Base-by-base conservation (phyloP, 2,113 vertebrate genomes). In the Hippocampus zosterae region DNA sequence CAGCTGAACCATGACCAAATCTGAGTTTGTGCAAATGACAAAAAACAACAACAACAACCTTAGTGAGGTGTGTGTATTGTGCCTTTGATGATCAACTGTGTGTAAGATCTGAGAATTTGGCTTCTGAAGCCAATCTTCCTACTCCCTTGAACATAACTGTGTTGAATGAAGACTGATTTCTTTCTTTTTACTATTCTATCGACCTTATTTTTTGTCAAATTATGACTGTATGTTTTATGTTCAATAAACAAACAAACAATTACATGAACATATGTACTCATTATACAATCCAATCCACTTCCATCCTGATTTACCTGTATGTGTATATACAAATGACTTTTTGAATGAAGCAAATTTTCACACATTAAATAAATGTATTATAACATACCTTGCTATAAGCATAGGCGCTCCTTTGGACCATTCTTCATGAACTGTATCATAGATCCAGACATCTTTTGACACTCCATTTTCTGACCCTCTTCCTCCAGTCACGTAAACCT, bases 401-500 rank as follows among this genome's bases (percentile, higher is more conserved):
- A 98, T 98, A 0, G 96, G 95, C 0, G 96, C 95, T 1, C 95
- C 96, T 89, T 98, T 98, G 5, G 95, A 93, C 96, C 96, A 98
- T 67, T 95, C 95, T 65, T 96, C 95, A 0, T 95, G 94, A 9
- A 95, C 93, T 0, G 95, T 97, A 83, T 98, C 95, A 0, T 97
- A 98, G 25, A 98, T 94, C 96, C 96, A 98, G 1, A 98, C 96
- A 0, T 98, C 96, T 80, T 96, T 97, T 0, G 96, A 98, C 52
- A 98, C 96, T 0, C 96, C 96, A 0, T 98, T 98, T 88, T 98
- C 96, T 0, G 95, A 96, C 23, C 96, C 96, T 56, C 96, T 79
- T 23, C 96, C 96, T 27, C 96, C 96, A 0, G 95, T 98, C 76
- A 98, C 92, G 0, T 97, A 98, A 0, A 98, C 96, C 84, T 96